Percentiles rank a stretch among this genome's conserved stretches.
These are phyloP conservation scores for Kryptolebias ocellatus DNA, from an alignment of 2,797 vertebrate genomes.

Conservation along the genomic window DNA sequence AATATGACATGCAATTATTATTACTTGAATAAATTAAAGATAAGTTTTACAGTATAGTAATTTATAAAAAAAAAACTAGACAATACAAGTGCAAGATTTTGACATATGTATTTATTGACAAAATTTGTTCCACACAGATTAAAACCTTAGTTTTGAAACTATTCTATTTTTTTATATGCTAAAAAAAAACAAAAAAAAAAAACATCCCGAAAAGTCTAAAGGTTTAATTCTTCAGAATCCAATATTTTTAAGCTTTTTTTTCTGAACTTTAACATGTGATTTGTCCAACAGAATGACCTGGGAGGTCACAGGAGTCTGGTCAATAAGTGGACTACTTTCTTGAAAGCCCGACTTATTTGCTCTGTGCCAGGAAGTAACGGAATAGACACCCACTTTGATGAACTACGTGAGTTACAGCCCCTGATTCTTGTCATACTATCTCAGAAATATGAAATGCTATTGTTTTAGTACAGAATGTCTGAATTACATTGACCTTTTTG, in stretches of 20 bases:
- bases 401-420: slow-evolving; percentile 88
- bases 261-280: slow-evolving; percentile 20
- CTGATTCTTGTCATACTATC: background rate
- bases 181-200: background rate
- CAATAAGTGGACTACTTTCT: slow-evolving; percentile 98
- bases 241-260: background rate
- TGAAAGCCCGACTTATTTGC: slow-evolving; percentile 96
- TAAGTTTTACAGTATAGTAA: background rate
- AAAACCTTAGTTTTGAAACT: background rate
- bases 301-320: slow-evolving; percentile 97
- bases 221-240: background rate
- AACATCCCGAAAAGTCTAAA: background rate
- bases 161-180: too few relatives aligned
- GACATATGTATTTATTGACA: background rate
- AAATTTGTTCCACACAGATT: background rate
- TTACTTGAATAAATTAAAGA: background rate
- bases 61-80: background rate
- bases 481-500: background rate
- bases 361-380: slow-evolving; percentile 95
- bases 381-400: slow-evolving; percentile 98
- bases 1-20: background rate
- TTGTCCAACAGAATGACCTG: slow-evolving; percentile 89
- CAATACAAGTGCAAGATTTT: slow-evolving; percentile 6
- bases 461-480: background rate
- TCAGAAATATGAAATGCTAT: background rate